Percentiles rank a stretch among this genome's conserved stretches.
These are phyloP conservation scores for Melipona quadrifasciata DNA, from an alignment of 1,140 invertebrate genomes.

Conservation along the genomic window DNA sequence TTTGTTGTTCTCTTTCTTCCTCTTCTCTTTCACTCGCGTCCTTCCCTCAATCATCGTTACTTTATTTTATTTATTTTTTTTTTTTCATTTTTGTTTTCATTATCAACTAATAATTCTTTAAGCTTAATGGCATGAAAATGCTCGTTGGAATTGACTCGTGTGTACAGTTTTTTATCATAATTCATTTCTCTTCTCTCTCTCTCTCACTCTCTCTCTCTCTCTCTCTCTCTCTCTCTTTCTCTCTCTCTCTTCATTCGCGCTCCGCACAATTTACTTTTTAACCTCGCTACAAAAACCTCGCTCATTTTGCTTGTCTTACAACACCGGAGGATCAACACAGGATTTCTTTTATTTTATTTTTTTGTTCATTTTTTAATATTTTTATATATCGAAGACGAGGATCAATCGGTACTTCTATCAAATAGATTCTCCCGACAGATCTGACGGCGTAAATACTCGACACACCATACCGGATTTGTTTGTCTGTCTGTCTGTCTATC, in stretches of 20 bases:
- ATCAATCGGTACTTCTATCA: conserved; percentile 36
- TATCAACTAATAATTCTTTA: conserved; percentile 78
- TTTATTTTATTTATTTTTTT: conserved; percentile 16
- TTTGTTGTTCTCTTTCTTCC: conserved; percentile 60
- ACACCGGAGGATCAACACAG: conserved; percentile 32
- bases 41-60: conserved; percentile 32
- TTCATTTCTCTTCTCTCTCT: conserved; percentile 31
- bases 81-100: conserved; percentile 43
- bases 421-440: conserved; percentile 30
- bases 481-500: conserved; percentile 16
- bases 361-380: conserved; percentile 9
- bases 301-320: neutral
- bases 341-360: neutral
- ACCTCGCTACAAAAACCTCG: conserved; percentile 35
- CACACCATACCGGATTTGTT: conserved; percentile 35
- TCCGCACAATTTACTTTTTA: conserved; percentile 43
- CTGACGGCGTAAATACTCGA: conserved; percentile 31
- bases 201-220: neutral
- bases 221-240: conserved; percentile 12
- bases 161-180: conserved; percentile 75
- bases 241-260: no score
- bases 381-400: conserved; percentile 29
- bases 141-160: conserved; percentile 82
- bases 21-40: conserved; percentile 44
- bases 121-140: conserved; percentile 82